Conservation (phyloP, 2,888 invertebrate species). For the Brenthis daphne region DNA sequence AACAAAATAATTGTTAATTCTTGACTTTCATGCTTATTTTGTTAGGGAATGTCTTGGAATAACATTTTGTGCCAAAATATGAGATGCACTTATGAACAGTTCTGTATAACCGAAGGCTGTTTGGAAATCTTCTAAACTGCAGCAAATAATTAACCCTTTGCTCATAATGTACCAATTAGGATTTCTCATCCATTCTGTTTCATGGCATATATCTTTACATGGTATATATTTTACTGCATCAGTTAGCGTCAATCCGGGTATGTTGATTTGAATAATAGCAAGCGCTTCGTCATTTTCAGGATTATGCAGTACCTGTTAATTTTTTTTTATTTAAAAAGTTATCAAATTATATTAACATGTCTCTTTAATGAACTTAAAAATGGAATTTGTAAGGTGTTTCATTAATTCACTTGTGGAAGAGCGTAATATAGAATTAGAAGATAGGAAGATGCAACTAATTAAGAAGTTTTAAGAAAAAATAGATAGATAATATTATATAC, state of each 20-base stretch:
- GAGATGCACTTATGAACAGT: conserved; percentile 9
- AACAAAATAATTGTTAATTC: background rate
- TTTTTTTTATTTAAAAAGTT: background rate
- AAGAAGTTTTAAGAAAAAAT: too few relatives aligned
- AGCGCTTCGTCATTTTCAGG: conserved; percentile 46
- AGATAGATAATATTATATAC: conserved; percentile 40
- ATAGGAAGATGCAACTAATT: too few relatives aligned
- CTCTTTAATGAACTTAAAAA: background rate
- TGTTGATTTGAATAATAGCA: conserved; percentile 61
- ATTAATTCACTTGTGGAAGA: background rate
- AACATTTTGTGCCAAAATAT: conserved; percentile 1
- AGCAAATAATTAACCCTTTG: conserved; percentile 59
- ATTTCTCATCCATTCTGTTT: conserved; percentile 51
- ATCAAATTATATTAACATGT: background rate
- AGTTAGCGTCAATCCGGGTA: conserved; percentile 49
- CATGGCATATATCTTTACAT: conserved; percentile 55
- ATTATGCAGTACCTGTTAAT: conserved; percentile 58
- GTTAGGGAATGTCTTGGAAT: background rate
- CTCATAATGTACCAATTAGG: conserved; percentile 48
- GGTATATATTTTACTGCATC: conserved; percentile 44
- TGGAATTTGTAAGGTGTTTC: background rate
- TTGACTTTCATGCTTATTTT: background rate
- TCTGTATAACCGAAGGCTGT: conserved; percentile 41
- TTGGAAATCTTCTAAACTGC: conserved; percentile 51
- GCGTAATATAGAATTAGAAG: too few relatives aligned